These are phyloP conservation scores for Eristalis pertinax DNA, from an alignment of 2,888 invertebrate genomes.

Conservation along the genomic window DNA sequence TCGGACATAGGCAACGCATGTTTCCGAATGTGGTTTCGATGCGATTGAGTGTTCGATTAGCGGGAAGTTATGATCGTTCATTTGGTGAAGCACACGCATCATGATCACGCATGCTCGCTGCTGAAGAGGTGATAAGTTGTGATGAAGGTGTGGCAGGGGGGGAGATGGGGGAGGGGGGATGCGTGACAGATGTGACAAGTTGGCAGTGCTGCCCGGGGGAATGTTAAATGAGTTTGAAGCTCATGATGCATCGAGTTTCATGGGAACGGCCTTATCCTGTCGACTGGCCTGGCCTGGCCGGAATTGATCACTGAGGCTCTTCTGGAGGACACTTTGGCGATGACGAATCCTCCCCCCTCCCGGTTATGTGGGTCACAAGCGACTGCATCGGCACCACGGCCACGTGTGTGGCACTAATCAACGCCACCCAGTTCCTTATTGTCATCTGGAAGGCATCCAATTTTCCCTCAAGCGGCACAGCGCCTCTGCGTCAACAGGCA, in stretches of 20 bases:
- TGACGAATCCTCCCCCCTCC: neutral
- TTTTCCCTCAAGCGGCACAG: conserved; percentile 9
- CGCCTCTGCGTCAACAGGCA: neutral
- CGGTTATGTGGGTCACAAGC: neutral
- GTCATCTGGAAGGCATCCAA: conserved; percentile 29
- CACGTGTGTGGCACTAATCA: conserved; percentile 16
- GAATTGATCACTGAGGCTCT: too few species aligned
- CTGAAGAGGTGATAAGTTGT: neutral
- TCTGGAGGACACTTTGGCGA: neutral
- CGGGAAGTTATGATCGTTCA: conserved; percentile 59
- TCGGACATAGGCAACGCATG: conserved; percentile 52
- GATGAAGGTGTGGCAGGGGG: neutral
- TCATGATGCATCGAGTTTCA: neutral
- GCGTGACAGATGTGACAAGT: neutral
- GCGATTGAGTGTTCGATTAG: conserved; percentile 58
- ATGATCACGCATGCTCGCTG: conserved; percentile 28
- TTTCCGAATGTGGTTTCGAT: conserved; percentile 49
- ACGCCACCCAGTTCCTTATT: conserved; percentile 5
- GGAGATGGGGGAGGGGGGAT: neutral
- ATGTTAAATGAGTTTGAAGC: neutral
- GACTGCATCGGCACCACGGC: neutral
- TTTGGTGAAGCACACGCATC: conserved; percentile 52
- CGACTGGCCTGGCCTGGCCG: too few species aligned
- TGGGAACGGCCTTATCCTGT: neutral
- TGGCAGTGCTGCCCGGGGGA: neutral